A percentile compares a stretch with the other conserved stretches of the same genome.
Conservation (phyloP, 64 coral and sea anemone genomes). For the Stylophora pistillata region DNA sequence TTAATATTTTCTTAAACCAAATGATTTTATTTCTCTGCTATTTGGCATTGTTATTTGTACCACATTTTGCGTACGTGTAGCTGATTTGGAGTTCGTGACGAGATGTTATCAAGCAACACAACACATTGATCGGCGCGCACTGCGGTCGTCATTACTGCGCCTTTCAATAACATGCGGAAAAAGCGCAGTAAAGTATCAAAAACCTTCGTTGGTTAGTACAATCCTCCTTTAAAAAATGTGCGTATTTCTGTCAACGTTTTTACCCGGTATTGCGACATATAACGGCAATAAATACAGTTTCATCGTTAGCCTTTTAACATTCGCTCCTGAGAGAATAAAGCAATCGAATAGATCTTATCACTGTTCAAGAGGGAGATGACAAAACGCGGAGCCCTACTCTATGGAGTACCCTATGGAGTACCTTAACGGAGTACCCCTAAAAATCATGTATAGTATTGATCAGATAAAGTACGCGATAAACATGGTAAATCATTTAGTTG, state of each 20-base stretch:
- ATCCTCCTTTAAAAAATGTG: too few species aligned
- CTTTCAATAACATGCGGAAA: too few species aligned
- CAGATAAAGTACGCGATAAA: too few species aligned
- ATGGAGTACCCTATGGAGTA: too few species aligned
- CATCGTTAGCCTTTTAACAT: conserved; percentile 39
- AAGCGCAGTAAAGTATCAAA: too few species aligned
- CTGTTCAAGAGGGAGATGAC: background rate
- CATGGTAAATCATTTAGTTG: too few species aligned
- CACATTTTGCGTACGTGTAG: conserved; percentile 28
- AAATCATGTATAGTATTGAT: too few species aligned
- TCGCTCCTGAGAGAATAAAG: conserved; percentile 39
- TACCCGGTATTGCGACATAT: background rate
- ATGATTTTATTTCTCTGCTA: conserved; percentile 9
- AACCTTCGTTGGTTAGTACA: too few species aligned
- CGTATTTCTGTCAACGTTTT: too few species aligned
- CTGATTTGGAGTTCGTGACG: conserved; percentile 47
- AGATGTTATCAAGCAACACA: conserved; percentile 14
- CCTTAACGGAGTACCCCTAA: too few species aligned
- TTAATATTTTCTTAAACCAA: conserved; percentile 6
- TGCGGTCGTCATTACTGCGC: too few species aligned
- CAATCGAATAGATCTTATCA: background rate
- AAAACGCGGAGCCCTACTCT: too few species aligned
- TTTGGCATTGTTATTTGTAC: conserved; percentile 1
- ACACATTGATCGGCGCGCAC: conserved; percentile 28
- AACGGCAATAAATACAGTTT: conserved; percentile 39